Evolutionary conservation across 2,888 invertebrate genomes (phyloP).

Genomic region (Zhengitettix transpicula): DNA sequence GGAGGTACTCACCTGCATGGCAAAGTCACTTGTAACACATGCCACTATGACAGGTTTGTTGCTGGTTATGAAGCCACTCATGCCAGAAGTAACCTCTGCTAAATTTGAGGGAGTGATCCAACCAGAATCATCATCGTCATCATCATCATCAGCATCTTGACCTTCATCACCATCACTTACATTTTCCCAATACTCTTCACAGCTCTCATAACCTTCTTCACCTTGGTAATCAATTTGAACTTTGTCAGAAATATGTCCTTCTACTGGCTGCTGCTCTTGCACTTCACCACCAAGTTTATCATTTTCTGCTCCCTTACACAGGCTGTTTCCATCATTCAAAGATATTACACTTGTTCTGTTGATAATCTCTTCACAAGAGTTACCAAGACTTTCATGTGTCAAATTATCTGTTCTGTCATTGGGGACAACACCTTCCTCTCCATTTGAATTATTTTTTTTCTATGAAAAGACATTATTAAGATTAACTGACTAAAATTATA

Average conservation of each 20-base stretch:
- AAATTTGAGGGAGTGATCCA: constrained; percentile 86
- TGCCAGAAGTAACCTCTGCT: constrained; percentile 50
- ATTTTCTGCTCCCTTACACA: too few relatives aligned
- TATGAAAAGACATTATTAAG: too few relatives aligned
- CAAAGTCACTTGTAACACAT: constrained; percentile 93
- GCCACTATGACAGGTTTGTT: constrained; percentile 60
- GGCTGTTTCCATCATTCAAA: too few relatives aligned
- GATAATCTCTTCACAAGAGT: too few relatives aligned
- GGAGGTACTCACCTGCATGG: constrained; percentile 54
- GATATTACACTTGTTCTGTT: too few relatives aligned
- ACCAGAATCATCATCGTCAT: constrained; percentile 31
- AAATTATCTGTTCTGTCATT: too few relatives aligned
- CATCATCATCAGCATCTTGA: constrained; percentile 16
- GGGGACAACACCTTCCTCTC: too few relatives aligned
- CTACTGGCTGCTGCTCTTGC: too few relatives aligned
- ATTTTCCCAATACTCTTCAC: constrained; percentile 6
- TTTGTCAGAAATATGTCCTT: background rate
- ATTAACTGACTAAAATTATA: too few relatives aligned
- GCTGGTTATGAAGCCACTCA: constrained; percentile 43
- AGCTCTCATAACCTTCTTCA: background rate
- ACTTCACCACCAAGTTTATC: too few relatives aligned
- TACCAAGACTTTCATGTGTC: too few relatives aligned
- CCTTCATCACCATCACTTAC: constrained; percentile 16
- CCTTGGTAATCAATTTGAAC: background rate
- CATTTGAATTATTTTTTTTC: too few relatives aligned